Evolutionary conservation across 2,888 invertebrate species (phyloP).

Genomic region (Artemia sinica): DNA sequence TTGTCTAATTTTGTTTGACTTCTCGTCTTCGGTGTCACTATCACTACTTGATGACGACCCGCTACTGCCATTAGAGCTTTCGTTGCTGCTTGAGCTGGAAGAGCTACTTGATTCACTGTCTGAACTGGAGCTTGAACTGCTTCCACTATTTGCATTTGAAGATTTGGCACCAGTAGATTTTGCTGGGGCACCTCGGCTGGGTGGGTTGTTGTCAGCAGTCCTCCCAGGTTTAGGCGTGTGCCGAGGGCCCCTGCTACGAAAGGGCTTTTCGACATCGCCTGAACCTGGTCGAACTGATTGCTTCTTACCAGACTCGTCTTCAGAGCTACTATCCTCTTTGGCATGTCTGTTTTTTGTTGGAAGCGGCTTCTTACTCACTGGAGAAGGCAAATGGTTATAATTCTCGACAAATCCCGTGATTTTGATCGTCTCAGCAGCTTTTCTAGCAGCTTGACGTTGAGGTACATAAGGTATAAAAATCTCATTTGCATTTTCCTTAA

Average conservation of each 20-base stretch:
- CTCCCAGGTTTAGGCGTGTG: conserved; percentile 14
- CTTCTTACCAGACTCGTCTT: conserved; percentile 10
- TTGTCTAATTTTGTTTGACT: conserved; percentile 15
- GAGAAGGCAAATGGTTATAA: background rate
- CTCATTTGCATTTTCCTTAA: conserved; percentile 21
- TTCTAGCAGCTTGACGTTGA: conserved; percentile 74
- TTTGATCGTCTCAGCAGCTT: conserved; percentile 49
- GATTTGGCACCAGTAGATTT: conserved; percentile 25
- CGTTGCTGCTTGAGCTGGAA: conserved; percentile 16
- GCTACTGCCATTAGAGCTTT: background rate
- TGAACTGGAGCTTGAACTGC: conserved; percentile 20
- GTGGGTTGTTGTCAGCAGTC: conserved; percentile 33
- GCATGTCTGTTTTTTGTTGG: background rate
- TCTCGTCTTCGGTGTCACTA: background rate
- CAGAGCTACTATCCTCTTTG: conserved; percentile 1
- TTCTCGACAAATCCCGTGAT: conserved; percentile 15
- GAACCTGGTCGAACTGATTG: conserved; percentile 11
- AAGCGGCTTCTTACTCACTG: background rate
- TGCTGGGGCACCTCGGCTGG: conserved; percentile 37
- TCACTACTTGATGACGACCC: background rate
- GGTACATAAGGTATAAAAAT: conserved; percentile 52
- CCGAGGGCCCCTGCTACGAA: conserved; percentile 54
- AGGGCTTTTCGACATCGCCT: conserved; percentile 45
- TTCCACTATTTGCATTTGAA: conserved; percentile 11
- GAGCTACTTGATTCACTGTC: conserved; percentile 19